Evolutionary conservation across 2,797 vertebrate species (phyloP), one percentile per base, ranked within the genome.

Genomic region (Tokudaia muenninki): DNA sequence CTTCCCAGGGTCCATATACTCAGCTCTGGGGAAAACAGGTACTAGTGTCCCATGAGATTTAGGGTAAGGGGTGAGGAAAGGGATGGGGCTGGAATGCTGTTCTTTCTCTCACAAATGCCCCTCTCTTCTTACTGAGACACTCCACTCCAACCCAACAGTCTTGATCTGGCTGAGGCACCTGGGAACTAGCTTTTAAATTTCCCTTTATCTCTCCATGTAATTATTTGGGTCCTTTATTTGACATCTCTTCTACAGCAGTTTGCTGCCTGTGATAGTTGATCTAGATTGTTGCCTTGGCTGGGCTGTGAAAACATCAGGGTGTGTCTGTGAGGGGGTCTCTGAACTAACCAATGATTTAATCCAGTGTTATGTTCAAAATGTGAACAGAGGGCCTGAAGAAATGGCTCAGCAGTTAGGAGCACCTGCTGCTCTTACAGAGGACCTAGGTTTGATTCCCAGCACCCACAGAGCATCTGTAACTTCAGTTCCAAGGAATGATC

Each of bases 131-230:
- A 11, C 19, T 50, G 34, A 13, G 77, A 19, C 47, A 34, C n/a
- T 4, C 67, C 34, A 72, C 4, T 82, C 13, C 14, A 31, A 34
- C 72, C 90, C 57, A 70, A 72, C 84, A 55, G 65, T 84, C 29
- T 94, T 89, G 13, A 50, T 91, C 34, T 84, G 61, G 74, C 74
- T 24, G 10, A 83, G 72, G 57, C 2, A 6, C 22, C 79, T 61
- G 91, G 84, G 72, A 92, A 95, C n/a, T 63, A 26, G 31, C 67
- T 96, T 47, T 95, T 81, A 29, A 88, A 55, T 81, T 77, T 75
- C 87, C 78, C 41, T 86, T 88, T 80, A 88, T 82, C 95, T 90
- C 1, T 94, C 93, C 37, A 3, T 50, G 24, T 37, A 67, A 63
- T 75, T 31, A 34, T 83, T 94, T 77, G 87, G 34, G 19, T 61